phyloP scores from a whole-genome alignment of 2,797 vertebrate species.

The Echeneis naucrates region DNA sequence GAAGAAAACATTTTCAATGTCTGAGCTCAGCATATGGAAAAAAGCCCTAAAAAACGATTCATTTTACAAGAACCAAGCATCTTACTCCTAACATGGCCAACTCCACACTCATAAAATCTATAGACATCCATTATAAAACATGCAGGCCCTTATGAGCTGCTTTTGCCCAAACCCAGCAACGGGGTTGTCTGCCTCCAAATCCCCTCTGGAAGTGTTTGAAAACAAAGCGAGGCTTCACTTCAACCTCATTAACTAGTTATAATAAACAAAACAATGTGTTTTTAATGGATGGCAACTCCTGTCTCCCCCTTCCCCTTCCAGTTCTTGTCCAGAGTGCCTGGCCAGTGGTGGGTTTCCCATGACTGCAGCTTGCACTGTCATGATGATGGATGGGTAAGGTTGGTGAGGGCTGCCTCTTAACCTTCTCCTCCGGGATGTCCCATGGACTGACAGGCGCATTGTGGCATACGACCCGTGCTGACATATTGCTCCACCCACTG shows the following conservation, averaged over 20 bases:
- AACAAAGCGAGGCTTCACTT: slow-evolving; percentile 76
- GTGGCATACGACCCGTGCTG: slow-evolving; percentile 70
- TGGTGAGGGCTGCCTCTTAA: slow-evolving; percentile 80
- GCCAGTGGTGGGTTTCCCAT: slow-evolving; percentile 81
- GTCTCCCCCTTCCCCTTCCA: slow-evolving; percentile 51
- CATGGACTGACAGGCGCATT: slow-evolving; percentile 82
- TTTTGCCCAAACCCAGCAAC: slow-evolving; percentile 58
- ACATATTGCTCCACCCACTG: slow-evolving; percentile 65
- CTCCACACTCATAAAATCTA: slow-evolving; percentile 77
- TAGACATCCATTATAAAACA: slow-evolving; percentile 78
- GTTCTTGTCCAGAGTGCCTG: slow-evolving; percentile 66
- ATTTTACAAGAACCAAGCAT: slow-evolving; percentile 78
- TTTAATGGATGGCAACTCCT: slow-evolving; percentile 74
- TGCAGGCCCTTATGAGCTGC: slow-evolving; percentile 64
- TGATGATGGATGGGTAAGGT: slow-evolving; percentile 85
- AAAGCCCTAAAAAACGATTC: slow-evolving; percentile 69
- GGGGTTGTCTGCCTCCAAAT: slow-evolving; percentile 64
- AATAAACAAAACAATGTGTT: slow-evolving; percentile 84
- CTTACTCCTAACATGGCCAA: slow-evolving; percentile 74
- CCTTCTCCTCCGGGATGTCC: slow-evolving; percentile 81
- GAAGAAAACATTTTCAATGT: slow-evolving; percentile 37
- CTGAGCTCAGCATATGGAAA: slow-evolving; percentile 70
- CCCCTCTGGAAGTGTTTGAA: slow-evolving; percentile 78
- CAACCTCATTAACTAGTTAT: slow-evolving; percentile 83
- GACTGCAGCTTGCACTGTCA: slow-evolving; percentile 79